Evolutionary conservation across 2,113 vertebrate species (phyloP), one percentile per base, ranked within the genome.

Genomic region (Trichomycterus rosablanca): DNA sequence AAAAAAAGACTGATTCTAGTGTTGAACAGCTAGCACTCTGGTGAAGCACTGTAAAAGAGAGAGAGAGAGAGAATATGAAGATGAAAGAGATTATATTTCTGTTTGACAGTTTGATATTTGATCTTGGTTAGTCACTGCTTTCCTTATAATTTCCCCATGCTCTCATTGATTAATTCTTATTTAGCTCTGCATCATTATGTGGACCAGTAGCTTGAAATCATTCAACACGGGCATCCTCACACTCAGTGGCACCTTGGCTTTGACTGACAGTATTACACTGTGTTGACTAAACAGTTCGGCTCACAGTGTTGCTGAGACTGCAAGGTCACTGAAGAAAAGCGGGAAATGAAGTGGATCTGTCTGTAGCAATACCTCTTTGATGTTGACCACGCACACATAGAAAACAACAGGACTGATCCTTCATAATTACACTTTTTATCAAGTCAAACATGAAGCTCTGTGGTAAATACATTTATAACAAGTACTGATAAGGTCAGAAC

Each of bases 401-500:
- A n/a, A 37, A 58, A 67, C 9, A 44, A 24, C 30, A 15, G 19
- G 2, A 28, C 7, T 12, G 39, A 59, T 22, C 39, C 56, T 24
- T 44, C 39, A 50, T n/a, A 43, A 63, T 19, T 23, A 43, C 40
- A 37, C 35, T 9, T 40, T 24, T 9, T 10, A 39, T 55, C 35
- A 40, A 30, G 59, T 18, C 24, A 49, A 24, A 62, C 59, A 44
- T 39, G 18, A 62, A 58, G 19, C 53, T 40, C 51, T 62, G 53
- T 54, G 22, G 52, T 52, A 26, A 19, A 48, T 3, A 73, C 75
- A 81, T 79, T 78, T 61, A 76, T 49, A 78, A 74, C 23, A 24
- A 56, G 53, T 74, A 80, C 78, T 80, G 81, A 80, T 69, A 66
- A 18, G n/a, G 66, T 81, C 80, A 81, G 80, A 80, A 84, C 78